These are phyloP conservation scores for Anniella stebbinsi DNA, from an alignment of 2,797 vertebrate genomes.

Conservation along the genomic window DNA sequence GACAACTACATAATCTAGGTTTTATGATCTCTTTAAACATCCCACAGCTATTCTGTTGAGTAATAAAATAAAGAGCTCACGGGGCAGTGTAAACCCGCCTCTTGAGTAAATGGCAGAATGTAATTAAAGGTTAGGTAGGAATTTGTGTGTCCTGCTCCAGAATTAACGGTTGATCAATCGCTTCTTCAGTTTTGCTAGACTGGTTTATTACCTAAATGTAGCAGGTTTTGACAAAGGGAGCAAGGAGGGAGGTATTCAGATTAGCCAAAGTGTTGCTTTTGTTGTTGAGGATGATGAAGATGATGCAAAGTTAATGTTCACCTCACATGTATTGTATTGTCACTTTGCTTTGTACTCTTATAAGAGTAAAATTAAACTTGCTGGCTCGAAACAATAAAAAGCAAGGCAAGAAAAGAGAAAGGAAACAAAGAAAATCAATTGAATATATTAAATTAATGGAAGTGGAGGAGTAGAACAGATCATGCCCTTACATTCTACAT, in stretches of 20 bases:
- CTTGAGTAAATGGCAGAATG: constrained; percentile 34
- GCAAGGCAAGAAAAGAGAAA: not conserved
- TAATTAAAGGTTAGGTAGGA: constrained; percentile 45
- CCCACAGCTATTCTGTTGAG: constrained; percentile 37
- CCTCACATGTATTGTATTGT: not conserved
- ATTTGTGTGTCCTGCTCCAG: constrained; percentile 31
- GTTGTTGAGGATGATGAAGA: not conserved
- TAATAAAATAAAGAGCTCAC: constrained; percentile 45
- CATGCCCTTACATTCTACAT: not conserved
- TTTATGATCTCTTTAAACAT: constrained; percentile 65
- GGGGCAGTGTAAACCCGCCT: not conserved
- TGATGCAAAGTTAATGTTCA: not conserved
- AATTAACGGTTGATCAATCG: constrained; percentile 41
- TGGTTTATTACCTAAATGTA: constrained; percentile 44
- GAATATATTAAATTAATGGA: not conserved
- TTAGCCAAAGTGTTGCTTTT: constrained; percentile 28
- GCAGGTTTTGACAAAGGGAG: constrained; percentile 23
- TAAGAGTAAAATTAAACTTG: not conserved
- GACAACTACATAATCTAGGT: constrained; percentile 51
- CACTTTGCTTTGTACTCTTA: not conserved
- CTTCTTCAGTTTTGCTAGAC: constrained; percentile 47
- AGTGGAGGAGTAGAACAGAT: too few species aligned
- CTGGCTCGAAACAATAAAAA: not conserved
- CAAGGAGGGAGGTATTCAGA: constrained; percentile 38
- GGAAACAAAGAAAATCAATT: not conserved